Conservation (phyloP, 23 tunicate genomes). For the Botrylloides violaceus region DNA sequence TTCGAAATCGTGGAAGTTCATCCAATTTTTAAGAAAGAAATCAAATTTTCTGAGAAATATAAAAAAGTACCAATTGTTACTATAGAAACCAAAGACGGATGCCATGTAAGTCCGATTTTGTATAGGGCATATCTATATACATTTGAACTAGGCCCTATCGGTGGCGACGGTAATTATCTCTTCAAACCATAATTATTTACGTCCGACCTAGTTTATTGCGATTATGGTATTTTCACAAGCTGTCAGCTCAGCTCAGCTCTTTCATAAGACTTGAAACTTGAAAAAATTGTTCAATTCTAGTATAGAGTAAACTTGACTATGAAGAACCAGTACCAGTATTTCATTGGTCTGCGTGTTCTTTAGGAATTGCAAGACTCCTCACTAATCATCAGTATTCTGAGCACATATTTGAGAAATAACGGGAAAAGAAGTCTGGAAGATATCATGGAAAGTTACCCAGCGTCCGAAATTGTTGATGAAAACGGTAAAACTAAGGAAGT, state of each 20-base stretch:
- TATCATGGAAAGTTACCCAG: constrained; percentile 36
- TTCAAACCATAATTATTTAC: no score
- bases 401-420: constrained; percentile 50
- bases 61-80: constrained; percentile 86
- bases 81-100: constrained; percentile 45
- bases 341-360: no score
- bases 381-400: constrained; percentile 61
- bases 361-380: constrained; percentile 86
- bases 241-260: no score
- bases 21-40: constrained; percentile 92
- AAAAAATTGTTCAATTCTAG: constrained; percentile 9
- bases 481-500: constrained; percentile 40
- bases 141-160: no score
- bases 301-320: no score
- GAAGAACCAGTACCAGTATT: no score
- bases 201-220: no score
- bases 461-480: constrained; percentile 26
- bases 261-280: background rate
- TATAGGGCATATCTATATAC: no score
- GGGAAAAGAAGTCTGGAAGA: constrained; percentile 21
- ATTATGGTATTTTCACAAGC: no score
- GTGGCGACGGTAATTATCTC: no score
- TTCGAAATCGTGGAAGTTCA: constrained; percentile 91
- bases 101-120: constrained; percentile 29
- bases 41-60: constrained; percentile 51